Evolutionary conservation across 2,888 invertebrate genomes (phyloP), one percentile per base, ranked within the genome.

Genomic region (Synanthedon formicaeformis): DNA sequence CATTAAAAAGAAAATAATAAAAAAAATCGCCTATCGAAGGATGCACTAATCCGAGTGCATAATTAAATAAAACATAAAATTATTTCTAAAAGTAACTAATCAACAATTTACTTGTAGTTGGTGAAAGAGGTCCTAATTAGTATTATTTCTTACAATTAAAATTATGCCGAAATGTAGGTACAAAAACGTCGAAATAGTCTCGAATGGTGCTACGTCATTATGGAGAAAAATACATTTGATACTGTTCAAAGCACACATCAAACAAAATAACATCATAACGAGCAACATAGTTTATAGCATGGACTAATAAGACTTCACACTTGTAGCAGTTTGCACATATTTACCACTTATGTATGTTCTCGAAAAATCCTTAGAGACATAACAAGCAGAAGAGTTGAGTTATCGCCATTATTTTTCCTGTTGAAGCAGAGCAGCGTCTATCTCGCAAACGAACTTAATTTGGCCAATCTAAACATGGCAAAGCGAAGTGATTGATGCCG

Each of bases 391-490:
- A 67, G 68, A 72, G 70, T 73, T 75, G 77, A 81, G 75, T 78
- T 71, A 80, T 78, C 68, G 65, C 69, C 71, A 73, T 78, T 76
- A 79, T 81, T 76, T 76, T 78, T 78, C 77, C 65, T 61, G 18
- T 49, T 64, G 61, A 65, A 67, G 69, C 71, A 65, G 66, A 59
- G 61, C 64, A 58, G 58, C 62, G 65, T 64, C 14, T 13, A 13
- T 71, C 67, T 66, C 67, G 65, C 69, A 69, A 65, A 72, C 67
- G 65, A 65, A 74, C 72, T 71, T 80, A 77, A 81, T 82, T 81
- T 75, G 71, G 69, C 69, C 73, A 80, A 81, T 82, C 76, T 75
- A 79, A 81, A 79, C 78, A 80, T 73, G 61, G 73, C 71, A 63
- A 64, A 69, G 62, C 68, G 62, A 63, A 61, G 69, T 77, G 75